These are phyloP conservation scores for Lithophane semibrunnea DNA, from an alignment of 2,888 invertebrate species.

Conservation along the genomic window DNA sequence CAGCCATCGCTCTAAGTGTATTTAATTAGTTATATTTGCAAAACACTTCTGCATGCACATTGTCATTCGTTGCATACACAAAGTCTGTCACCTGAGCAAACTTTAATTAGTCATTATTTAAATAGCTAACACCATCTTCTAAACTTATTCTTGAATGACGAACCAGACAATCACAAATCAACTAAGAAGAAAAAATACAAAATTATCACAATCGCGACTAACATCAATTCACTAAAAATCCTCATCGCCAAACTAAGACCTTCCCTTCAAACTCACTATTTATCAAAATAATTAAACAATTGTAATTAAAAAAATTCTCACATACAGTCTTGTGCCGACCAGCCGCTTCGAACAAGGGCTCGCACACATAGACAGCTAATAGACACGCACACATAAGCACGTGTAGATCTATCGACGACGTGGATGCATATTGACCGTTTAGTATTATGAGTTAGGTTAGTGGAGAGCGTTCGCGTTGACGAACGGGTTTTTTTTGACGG, in stretches of 20 bases:
- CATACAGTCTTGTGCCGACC: constrained; percentile 72
- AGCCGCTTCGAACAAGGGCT: constrained; percentile 73
- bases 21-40: background rate
- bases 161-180: background rate
- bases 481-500: constrained; percentile 53
- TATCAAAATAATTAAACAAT: constrained; percentile 18
- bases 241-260: background rate
- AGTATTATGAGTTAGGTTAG: constrained; percentile 81
- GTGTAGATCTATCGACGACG: constrained; percentile 64
- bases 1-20: background rate
- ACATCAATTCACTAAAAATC: background rate
- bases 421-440: constrained; percentile 86
- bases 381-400: constrained; percentile 71
- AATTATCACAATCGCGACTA: background rate
- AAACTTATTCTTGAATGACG: background rate
- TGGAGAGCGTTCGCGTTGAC: constrained; percentile 68
- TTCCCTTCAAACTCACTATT: background rate
- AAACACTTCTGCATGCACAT: background rate
- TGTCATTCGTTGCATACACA: background rate
- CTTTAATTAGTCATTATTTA: background rate
- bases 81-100: constrained; percentile 38
- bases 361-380: constrained; percentile 73
- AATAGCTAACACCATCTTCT: background rate
- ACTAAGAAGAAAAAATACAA: background rate
- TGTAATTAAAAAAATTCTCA: constrained; percentile 63